Evolutionary conservation across 2,797 vertebrate species (phyloP).

Genomic region (Syngnathus rostellatus): DNA sequence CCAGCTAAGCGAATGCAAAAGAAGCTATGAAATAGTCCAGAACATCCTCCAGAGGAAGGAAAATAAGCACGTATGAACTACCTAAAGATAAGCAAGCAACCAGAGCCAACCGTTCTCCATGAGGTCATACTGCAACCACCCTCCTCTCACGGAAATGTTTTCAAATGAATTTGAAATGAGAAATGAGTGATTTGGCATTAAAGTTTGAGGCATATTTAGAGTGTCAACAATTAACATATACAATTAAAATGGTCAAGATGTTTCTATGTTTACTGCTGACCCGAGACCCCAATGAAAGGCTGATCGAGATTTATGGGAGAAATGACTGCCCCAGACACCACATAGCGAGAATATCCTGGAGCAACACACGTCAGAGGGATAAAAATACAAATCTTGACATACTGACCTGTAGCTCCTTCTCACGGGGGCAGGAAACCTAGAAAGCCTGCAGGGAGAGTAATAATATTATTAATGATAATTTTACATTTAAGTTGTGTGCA

Average conservation of each 20-base stretch:
- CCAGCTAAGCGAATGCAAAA: neutral
- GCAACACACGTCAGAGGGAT: neutral
- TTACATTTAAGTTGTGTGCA: neutral
- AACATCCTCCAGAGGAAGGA: neutral
- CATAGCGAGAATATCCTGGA: constrained; percentile 32
- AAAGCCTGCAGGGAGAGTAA: constrained; percentile 45
- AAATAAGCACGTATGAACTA: neutral
- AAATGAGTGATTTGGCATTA: too few relatives aligned
- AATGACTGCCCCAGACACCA: constrained; percentile 28
- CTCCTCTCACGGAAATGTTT: too few relatives aligned
- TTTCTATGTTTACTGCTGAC: neutral
- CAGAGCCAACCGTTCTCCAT: constrained; percentile 35
- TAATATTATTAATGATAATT: neutral
- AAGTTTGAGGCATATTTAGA: too few relatives aligned
- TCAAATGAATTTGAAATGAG: too few relatives aligned
- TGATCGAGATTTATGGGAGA: constrained; percentile 25
- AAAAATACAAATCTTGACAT: constrained; percentile 11
- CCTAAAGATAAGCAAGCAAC: constrained; percentile 21
- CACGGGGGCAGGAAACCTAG: constrained; percentile 57
- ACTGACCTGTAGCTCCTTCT: constrained; percentile 61
- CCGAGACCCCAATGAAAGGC: neutral
- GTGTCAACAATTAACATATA: too few relatives aligned
- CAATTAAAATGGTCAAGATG: too few relatives aligned
- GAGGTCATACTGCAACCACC: constrained; percentile 33
- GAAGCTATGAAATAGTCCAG: constrained; percentile 16